Evolutionary conservation across 2,888 invertebrate species (phyloP), one percentile per base, ranked within the genome.

Genomic region (Cantharis flavilabris): DNA sequence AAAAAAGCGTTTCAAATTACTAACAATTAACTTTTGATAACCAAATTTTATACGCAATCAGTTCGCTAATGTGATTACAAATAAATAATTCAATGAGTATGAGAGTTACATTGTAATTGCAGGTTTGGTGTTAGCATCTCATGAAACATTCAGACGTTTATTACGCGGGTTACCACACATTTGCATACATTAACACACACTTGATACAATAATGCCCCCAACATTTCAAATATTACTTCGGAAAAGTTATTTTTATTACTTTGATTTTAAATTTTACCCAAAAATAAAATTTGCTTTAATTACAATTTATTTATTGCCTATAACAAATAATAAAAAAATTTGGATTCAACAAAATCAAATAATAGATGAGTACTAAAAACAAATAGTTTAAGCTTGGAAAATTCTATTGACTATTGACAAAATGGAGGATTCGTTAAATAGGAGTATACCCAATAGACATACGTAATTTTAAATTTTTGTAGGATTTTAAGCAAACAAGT

Each of bases 111-210:
- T 72, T 69, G 77, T 73, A 77, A 77, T 77, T 64, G 77, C 71
- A 63, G 74, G 74, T 67, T 30, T 67, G 77, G 73, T 73, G 73
- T 76, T 74, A 73, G 62, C 74, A 77, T 77, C 77, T 77, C 77
- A 77, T 77, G 72, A 77, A 77, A 77, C 74, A 77, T 77, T 77
- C 71, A 71, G 77, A 74, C 74, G 71, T 77, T 77, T 73, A 77
- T 77, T 73, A 73, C 72, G 74, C 75, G 77, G 77, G 74, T 72
- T 77, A 77, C 77, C 77, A 71, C 77, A 77, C 77, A 77, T 77
- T 77, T 77, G 77, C 77, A 77, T 77, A 64, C 77, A 77, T 77
- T 77, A 77, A 77, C 77, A 71, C 77, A 77, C 77, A 71, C 77
- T 71, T 77, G 74, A 71, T 71, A 26, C 71, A 73, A 74, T 73